phyloP scores from a whole-genome alignment of 2,113 vertebrate genomes.

The Pitta sordida region DNA sequence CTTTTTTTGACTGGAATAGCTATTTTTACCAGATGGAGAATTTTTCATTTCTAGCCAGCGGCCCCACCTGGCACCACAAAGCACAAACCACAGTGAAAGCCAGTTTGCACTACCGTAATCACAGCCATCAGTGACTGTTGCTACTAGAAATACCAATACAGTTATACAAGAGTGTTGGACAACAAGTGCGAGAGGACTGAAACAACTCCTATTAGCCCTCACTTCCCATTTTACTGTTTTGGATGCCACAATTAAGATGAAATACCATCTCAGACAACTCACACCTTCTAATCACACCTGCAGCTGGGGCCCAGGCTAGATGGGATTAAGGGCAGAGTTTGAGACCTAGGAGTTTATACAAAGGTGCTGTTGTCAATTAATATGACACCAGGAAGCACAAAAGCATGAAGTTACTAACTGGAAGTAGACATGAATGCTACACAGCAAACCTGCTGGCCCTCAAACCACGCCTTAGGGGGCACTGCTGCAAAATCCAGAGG shows the following conservation, averaged over 20 bases:
- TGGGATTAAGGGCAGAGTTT: background rate
- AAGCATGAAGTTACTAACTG: background rate
- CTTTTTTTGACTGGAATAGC: background rate
- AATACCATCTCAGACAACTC: background rate
- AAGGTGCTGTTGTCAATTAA: background rate
- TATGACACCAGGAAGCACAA: background rate
- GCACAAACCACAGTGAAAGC: background rate
- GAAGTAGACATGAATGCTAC: accelerated
- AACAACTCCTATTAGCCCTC: background rate
- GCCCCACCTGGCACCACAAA: background rate
- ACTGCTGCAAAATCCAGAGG: background rate
- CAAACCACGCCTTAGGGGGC: background rate
- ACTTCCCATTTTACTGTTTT: background rate
- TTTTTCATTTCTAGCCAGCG: background rate
- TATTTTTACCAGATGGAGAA: background rate
- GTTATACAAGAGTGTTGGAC: background rate
- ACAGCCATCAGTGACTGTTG: background rate
- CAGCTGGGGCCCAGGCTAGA: background rate
- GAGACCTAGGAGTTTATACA: background rate
- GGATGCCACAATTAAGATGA: background rate
- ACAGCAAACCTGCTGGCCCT: background rate
- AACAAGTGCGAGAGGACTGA: background rate
- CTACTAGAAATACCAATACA: background rate
- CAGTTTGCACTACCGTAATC: background rate
- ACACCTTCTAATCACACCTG: background rate